Conservation (phyloP, 2,888 invertebrate genomes). For the Nymphalis c-album region DNA sequence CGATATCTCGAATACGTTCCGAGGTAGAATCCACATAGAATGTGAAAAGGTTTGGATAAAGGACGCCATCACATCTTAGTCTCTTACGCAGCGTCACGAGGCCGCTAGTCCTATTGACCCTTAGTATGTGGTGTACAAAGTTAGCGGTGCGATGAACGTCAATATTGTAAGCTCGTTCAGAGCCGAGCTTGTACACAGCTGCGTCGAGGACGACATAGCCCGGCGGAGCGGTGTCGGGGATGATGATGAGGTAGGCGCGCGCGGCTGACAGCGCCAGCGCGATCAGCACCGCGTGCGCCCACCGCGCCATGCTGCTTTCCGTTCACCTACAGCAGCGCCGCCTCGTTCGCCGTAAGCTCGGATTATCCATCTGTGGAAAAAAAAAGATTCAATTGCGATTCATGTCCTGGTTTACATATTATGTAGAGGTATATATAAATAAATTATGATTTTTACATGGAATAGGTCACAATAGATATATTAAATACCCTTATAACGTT, state of each 20-base stretch:
- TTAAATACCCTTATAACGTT: no score
- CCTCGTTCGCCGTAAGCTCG: slow-evolving; percentile 59
- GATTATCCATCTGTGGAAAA: slow-evolving; percentile 64
- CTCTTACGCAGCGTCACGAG: slow-evolving; percentile 87
- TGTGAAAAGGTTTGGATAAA: slow-evolving; percentile 92
- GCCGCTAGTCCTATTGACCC: slow-evolving; percentile 88
- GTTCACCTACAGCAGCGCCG: slow-evolving; percentile 74
- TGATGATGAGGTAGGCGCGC: slow-evolving; percentile 80
- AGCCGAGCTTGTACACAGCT: slow-evolving; percentile 89
- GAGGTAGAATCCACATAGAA: slow-evolving; percentile 93
- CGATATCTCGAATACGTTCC: slow-evolving; percentile 88
- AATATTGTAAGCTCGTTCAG: slow-evolving; percentile 89
- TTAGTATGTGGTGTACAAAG: slow-evolving; percentile 89
- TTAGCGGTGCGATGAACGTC: slow-evolving; percentile 90
- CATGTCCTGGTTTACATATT: no score
- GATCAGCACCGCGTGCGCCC: slow-evolving; percentile 58
- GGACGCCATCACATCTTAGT: slow-evolving; percentile 89
- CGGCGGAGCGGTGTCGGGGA: slow-evolving; percentile 81
- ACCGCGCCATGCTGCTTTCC: slow-evolving; percentile 53
- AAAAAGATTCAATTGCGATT: neutral
- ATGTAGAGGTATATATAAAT: no score
- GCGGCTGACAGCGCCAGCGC: slow-evolving; percentile 57
- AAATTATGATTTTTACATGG: no score
- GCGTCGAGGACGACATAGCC: slow-evolving; percentile 89
- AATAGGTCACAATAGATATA: no score